Conservation (phyloP, 35 echinoderm and acorn worm species). For the Stichopus chloronotus region DNA sequence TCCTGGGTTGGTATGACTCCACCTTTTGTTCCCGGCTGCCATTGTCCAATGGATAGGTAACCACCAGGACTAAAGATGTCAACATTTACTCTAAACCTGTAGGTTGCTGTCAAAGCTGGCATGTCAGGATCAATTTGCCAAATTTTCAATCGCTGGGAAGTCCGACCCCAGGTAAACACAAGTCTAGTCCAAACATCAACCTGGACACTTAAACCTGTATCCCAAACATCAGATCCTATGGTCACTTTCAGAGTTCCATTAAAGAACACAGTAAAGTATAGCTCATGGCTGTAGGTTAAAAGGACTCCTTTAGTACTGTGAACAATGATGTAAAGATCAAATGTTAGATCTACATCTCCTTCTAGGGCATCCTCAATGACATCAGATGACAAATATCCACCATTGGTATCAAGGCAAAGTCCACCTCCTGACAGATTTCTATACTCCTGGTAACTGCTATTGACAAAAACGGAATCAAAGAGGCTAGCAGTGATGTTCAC, state of each 20-base stretch:
- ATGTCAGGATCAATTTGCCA: slow-evolving; percentile 37
- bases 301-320: slow-evolving; percentile 67
- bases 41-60: slow-evolving; percentile 68
- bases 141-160: slow-evolving; percentile 27
- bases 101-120: neutral
- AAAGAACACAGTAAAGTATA: slow-evolving; percentile 64
- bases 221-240: slow-evolving; percentile 57
- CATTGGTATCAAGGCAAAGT: slow-evolving; percentile 60
- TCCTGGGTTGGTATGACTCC: slow-evolving; percentile 21
- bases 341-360: slow-evolving; percentile 50
- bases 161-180: slow-evolving; percentile 61
- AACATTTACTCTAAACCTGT: neutral
- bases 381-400: slow-evolving; percentile 72
- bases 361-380: slow-evolving; percentile 63
- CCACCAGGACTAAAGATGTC: slow-evolving; percentile 64
- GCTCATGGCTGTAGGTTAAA: slow-evolving; percentile 66
- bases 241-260: slow-evolving; percentile 61
- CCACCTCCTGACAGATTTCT: slow-evolving; percentile 61
- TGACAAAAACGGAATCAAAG: slow-evolving; percentile 65
- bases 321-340: slow-evolving; percentile 71
- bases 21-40: slow-evolving; percentile 70
- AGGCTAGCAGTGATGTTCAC: slow-evolving; percentile 16
- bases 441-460: slow-evolving; percentile 56
- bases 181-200: slow-evolving; percentile 69
- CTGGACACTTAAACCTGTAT: slow-evolving; percentile 63